A percentile compares a stretch with the other conserved stretches of the same genome.
These are phyloP conservation scores for Apeira syringaria DNA, from an alignment of 2,888 invertebrate genomes.

Conservation along the genomic window DNA sequence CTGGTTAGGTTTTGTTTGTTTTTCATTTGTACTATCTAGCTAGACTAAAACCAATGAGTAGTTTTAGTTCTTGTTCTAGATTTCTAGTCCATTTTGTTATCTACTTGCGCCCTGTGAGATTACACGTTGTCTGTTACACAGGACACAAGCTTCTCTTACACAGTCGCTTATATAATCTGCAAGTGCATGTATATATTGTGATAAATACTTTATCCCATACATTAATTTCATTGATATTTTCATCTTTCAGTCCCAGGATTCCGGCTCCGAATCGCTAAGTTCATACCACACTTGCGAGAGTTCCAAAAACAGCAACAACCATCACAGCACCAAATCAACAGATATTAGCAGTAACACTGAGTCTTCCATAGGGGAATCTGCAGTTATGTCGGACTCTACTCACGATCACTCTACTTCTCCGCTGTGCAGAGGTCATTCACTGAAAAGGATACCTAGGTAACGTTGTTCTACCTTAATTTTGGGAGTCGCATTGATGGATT, in stretches of 20 bases:
- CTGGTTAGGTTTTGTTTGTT: no score
- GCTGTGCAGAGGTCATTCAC: slow-evolving; percentile 77
- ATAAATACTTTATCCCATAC: no score
- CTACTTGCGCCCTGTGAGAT: no score
- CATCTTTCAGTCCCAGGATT: slow-evolving; percentile 58
- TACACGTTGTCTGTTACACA: no score
- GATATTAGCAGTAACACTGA: slow-evolving; percentile 75
- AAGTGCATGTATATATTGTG: no score
- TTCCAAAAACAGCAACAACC: slow-evolving; percentile 65
- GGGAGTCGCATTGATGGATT: neutral
- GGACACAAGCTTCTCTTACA: no score
- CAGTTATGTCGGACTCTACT: slow-evolving; percentile 68
- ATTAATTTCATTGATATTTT: no score
- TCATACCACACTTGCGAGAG: slow-evolving; percentile 79
- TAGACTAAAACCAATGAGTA: no score
- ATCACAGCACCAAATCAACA: slow-evolving; percentile 68
- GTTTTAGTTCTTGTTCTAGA: no score
- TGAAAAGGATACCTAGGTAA: slow-evolving; percentile 70
- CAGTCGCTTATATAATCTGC: no score
- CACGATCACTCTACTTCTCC: slow-evolving; percentile 83
- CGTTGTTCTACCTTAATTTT: neutral
- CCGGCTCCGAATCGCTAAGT: slow-evolving; percentile 63
- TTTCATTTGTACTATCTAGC: no score
- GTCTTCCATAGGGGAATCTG: slow-evolving; percentile 72
- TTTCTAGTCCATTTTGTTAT: no score